Evolutionary conservation across 2,797 vertebrate genomes (phyloP), one percentile per base, ranked within the genome.

Genomic region (Anguilla obscura): DNA sequence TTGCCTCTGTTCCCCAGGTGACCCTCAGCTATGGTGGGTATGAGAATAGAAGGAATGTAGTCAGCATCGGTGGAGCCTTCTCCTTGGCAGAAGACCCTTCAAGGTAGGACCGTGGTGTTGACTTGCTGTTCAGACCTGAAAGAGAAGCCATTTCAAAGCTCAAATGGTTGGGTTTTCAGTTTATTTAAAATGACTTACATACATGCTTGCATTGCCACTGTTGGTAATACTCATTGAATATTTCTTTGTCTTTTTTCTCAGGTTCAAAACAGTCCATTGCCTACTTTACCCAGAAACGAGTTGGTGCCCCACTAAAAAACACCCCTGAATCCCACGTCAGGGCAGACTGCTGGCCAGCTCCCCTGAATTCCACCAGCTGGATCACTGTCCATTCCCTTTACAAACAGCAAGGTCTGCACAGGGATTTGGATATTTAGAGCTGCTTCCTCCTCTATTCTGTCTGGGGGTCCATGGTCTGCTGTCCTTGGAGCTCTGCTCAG

Each of bases 1-100:
- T 54, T 88, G 82, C 50, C 84, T 66, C 10, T 63, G 0, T 4
- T 40, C 24, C 83, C 7, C 86, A 98, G 98, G 98, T 99, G 88
- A 99, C 98, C 30, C 93, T 99, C n/a, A 99, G 98, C 92, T 99
- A 99, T 0, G 98, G 98, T 6, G 98, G 98, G 48, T 98, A 97
- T 80, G 97, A 98, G 91, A 99, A 98, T 94, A 96, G 96, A 83
- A 96, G 94, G 87, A 99, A 99, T 0, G 97, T 99, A 18, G 97
- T 99, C 89, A 96, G 93, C 0, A 89, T 99, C 50, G 94, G 92
- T 24, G 97, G 97, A 89, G 93, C 93, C 14, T 98, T 99, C 93
- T 97, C 96, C 63, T 90, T 97, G 93, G 92, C 94, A 74, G 96
- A 99, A 88, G 98, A 99, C 93, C 98, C 98, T 71, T 98, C 98